phyloP scores from a whole-genome alignment of 2,888 invertebrate genomes.

The Eupithecia centaureata region DNA sequence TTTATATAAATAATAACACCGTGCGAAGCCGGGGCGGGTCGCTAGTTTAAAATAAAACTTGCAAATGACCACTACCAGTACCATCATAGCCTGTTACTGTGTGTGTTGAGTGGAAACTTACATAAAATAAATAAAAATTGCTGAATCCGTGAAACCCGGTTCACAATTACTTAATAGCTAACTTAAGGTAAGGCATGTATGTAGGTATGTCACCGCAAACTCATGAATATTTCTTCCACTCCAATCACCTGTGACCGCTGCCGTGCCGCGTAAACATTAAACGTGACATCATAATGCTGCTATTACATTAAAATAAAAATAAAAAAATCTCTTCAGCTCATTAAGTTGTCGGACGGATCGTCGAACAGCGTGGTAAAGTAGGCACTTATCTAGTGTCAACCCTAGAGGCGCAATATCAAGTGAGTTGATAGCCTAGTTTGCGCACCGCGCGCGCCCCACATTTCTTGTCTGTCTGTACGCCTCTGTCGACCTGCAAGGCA shows the following conservation, averaged over 20 bases:
- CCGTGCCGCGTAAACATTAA: not conserved
- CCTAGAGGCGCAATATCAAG: conserved; percentile 47
- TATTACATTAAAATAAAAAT: not conserved
- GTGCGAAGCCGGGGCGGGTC: too few relatives aligned
- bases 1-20: too few relatives aligned
- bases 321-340: not conserved
- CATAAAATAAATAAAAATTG: too few relatives aligned
- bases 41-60: too few relatives aligned
- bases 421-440: conserved; percentile 60
- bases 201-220: too few relatives aligned
- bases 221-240: too few relatives aligned
- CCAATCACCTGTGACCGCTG: not conserved
- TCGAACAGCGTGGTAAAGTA: not conserved
- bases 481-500: conserved; percentile 26
- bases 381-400: conserved; percentile 25
- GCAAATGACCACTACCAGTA: too few relatives aligned
- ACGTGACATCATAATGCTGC: not conserved
- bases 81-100: too few relatives aligned
- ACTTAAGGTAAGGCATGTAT: too few relatives aligned
- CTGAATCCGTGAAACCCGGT: too few relatives aligned
- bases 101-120: too few relatives aligned
- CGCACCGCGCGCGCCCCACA: conserved; percentile 52
- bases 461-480: conserved; percentile 31
- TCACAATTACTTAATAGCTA: too few relatives aligned
- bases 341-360: not conserved